These are phyloP conservation scores for Spatulosminthurus flaviceps DNA, from an alignment of 2,888 invertebrate species.

Conservation along the genomic window DNA sequence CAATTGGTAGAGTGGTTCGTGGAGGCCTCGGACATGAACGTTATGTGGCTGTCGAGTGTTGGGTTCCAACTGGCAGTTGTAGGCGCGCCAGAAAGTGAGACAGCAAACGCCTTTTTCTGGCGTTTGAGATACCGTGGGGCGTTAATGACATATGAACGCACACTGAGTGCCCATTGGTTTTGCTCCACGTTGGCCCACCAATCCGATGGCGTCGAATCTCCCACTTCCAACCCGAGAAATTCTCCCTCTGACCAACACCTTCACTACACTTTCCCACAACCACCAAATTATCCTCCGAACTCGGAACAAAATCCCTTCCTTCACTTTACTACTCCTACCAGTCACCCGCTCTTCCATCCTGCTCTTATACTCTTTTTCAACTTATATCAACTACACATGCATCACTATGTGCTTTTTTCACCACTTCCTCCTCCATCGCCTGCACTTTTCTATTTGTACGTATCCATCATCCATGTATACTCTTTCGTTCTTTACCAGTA, in stretches of 20 bases:
- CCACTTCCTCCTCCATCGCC: too few species aligned
- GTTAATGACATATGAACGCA: constrained; percentile 59
- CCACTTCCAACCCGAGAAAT: constrained; percentile 59
- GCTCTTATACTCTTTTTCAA: not conserved
- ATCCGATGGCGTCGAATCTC: constrained; percentile 26
- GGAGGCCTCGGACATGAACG: constrained; percentile 59
- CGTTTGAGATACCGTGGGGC: constrained; percentile 64
- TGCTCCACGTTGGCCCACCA: constrained; percentile 47
- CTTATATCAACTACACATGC: not conserved
- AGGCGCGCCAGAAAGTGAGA: constrained; percentile 63
- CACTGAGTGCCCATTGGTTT: constrained; percentile 63
- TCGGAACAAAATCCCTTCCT: constrained; percentile 37
- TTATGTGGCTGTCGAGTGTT: constrained; percentile 55
- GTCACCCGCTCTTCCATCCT: constrained; percentile 20
- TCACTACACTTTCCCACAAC: constrained; percentile 55
- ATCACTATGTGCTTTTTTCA: not conserved
- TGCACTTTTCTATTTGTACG: too few species aligned
- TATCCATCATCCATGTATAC: too few species aligned
- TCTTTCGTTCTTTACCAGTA: too few species aligned
- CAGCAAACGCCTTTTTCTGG: constrained; percentile 64
- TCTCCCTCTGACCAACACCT: constrained; percentile 56
- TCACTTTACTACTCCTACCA: constrained; percentile 36
- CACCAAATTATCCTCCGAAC: constrained; percentile 42
- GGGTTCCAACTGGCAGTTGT: constrained; percentile 62
- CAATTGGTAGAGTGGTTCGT: constrained; percentile 39